A percentile compares a stretch with the other conserved stretches of the same genome.
Evolutionary conservation across 2,797 vertebrate genomes (phyloP).

Genomic region (Poecile montanus): DNA sequence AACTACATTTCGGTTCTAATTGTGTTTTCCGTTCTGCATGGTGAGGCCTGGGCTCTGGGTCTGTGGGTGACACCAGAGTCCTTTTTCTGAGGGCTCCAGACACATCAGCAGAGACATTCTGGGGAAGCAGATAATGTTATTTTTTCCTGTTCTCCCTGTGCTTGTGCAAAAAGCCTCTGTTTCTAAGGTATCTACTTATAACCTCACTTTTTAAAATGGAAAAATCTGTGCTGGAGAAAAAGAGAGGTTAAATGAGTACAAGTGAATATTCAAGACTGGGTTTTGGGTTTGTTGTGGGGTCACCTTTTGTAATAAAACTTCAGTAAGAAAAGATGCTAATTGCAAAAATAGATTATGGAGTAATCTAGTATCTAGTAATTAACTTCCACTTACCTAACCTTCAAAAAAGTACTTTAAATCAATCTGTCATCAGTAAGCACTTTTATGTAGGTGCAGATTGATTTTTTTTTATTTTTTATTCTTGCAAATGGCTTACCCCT

Average conservation of each 20-base stretch:
- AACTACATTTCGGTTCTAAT: neutral
- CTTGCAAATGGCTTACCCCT: neutral
- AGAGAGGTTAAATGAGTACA: neutral
- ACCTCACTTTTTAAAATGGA: neutral
- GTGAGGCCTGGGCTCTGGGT: neutral
- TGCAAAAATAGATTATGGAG: neutral
- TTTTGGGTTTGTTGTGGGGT: neutral
- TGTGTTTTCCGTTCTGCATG: neutral
- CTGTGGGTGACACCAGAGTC: neutral
- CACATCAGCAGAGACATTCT: neutral
- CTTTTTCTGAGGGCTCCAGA: neutral
- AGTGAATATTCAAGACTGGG: neutral
- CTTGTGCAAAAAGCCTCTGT: neutral
- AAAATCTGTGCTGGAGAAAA: neutral
- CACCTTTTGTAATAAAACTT: neutral
- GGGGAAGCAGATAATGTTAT: neutral
- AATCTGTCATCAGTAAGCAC: neutral
- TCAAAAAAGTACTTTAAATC: neutral
- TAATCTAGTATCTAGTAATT: neutral
- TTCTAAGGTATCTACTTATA: neutral
- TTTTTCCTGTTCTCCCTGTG: neutral
- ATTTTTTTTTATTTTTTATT: neutral
- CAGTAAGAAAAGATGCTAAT: neutral
- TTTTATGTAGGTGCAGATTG: neutral
- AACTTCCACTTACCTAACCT: neutral